phyloP scores from a whole-genome alignment of 2,888 invertebrate species.

The Sepiola atlantica region DNA sequence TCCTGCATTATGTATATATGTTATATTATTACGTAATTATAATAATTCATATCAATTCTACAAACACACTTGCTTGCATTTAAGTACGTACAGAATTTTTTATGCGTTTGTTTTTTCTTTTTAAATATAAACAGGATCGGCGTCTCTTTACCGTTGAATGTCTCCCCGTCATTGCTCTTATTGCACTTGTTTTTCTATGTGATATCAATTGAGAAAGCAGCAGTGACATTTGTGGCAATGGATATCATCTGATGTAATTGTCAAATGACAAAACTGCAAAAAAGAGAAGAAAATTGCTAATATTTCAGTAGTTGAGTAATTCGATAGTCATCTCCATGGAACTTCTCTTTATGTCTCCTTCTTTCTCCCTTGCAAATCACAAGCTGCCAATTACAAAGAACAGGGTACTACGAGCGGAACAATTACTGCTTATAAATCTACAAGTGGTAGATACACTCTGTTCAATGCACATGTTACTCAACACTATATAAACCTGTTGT shows the following conservation, averaged over 20 bases:
- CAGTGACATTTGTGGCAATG: background rate
- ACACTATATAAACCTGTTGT: conserved; percentile 8
- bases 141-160: background rate
- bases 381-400: conserved; percentile 9
- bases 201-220: background rate
- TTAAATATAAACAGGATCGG: background rate
- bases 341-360: background rate
- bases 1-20: no score
- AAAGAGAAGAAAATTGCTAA: background rate
- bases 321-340: background rate
- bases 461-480: background rate
- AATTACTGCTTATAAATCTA: conserved; percentile 3
- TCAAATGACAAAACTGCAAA: background rate
- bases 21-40: no score
- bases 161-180: background rate
- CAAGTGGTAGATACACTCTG: background rate
- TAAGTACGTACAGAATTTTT: background rate
- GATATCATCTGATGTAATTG: background rate
- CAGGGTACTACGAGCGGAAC: background rate
- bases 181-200: background rate
- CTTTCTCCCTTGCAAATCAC: background rate
- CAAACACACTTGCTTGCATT: background rate
- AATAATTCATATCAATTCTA: background rate
- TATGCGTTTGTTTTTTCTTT: background rate
- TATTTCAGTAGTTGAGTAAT: background rate